phyloP scores from a whole-genome alignment of 2,113 vertebrate species.

The Phylloscopus trochiloides region DNA sequence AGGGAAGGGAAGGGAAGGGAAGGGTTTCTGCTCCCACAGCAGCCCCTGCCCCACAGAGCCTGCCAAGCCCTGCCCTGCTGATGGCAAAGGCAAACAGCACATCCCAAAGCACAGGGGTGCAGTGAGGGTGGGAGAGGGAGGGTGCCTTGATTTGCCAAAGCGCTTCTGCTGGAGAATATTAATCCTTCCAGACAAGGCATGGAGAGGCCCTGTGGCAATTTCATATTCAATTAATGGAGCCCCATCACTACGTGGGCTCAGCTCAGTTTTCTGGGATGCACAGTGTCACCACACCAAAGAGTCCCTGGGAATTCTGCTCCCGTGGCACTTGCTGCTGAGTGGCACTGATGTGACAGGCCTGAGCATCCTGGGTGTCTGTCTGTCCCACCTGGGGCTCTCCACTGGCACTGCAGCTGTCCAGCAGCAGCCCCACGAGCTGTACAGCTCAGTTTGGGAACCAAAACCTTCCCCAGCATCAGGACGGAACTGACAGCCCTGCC shows the following conservation, averaged over 20 bases:
- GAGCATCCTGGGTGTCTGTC: neutral
- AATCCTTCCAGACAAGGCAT: slow-evolving; percentile 13
- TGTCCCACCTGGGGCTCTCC: neutral
- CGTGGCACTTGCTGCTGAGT: neutral
- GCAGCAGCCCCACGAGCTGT: neutral
- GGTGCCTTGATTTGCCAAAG: neutral
- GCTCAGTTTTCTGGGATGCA: neutral
- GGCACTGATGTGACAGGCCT: neutral
- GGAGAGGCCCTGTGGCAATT: slow-evolving; percentile 2
- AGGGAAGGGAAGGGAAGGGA: no score
- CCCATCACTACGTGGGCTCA: neutral
- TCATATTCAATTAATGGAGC: slow-evolving; percentile 12
- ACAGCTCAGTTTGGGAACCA: neutral
- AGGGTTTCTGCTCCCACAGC: no score
- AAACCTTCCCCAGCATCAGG: neutral
- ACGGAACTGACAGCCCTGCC: neutral
- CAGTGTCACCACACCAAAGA: neutral
- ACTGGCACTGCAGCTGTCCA: neutral
- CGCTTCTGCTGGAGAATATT: neutral
- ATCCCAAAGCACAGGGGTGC: neutral
- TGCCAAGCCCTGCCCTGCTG: neutral
- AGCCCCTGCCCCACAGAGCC: neutral
- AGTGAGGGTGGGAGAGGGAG: neutral
- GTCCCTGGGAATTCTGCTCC: neutral
- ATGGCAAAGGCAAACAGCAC: neutral